These are phyloP conservation scores for Cryptophagus acutangulus DNA, from an alignment of 2,888 invertebrate species.

Conservation along the genomic window DNA sequence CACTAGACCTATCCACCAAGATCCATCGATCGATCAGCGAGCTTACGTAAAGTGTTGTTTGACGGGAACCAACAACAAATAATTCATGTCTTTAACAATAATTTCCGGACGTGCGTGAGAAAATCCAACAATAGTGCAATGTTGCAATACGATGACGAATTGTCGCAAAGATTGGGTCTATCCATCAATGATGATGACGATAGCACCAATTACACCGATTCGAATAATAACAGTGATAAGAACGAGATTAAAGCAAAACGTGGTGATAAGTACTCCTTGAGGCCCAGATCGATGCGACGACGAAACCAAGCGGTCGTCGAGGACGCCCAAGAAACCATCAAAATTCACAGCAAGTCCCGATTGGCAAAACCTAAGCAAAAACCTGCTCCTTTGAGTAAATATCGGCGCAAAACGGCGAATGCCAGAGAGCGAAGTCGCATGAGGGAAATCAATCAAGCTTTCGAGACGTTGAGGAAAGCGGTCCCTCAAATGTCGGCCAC, in stretches of 20 bases:
- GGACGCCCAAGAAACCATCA: slow-evolving; percentile 19
- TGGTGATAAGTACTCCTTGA: slow-evolving; percentile 46
- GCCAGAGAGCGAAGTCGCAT: slow-evolving; percentile 62
- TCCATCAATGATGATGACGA: slow-evolving; percentile 23
- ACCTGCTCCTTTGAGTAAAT: slow-evolving; percentile 59
- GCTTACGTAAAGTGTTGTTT: slow-evolving; percentile 10
- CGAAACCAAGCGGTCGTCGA: slow-evolving; percentile 18
- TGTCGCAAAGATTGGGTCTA: slow-evolving; percentile 42
- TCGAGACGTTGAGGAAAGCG: slow-evolving; percentile 56
- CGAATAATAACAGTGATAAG: slow-evolving; percentile 42
- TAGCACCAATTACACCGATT: slow-evolving; percentile 36
- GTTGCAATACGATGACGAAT: slow-evolving; percentile 42
- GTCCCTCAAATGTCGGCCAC: slow-evolving; percentile 50
- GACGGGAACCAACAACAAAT: slow-evolving; percentile 14
- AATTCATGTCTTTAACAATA: too few relatives aligned
- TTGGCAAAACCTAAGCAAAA: slow-evolving; percentile 41
- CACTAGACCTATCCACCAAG: slow-evolving; percentile 2
- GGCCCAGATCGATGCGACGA: slow-evolving; percentile 41
- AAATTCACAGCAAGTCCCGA: slow-evolving; percentile 12
- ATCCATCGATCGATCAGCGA: slow-evolving; percentile 1
- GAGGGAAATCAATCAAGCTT: slow-evolving; percentile 65
- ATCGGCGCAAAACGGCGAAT: slow-evolving; percentile 64
- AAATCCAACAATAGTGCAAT: slow-evolving; percentile 26
- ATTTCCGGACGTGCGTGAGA: slow-evolving; percentile 8
- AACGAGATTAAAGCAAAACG: slow-evolving; percentile 20